phyloP scores from a whole-genome alignment of 2,888 invertebrate genomes.

The Arrhopalites spinosus region DNA sequence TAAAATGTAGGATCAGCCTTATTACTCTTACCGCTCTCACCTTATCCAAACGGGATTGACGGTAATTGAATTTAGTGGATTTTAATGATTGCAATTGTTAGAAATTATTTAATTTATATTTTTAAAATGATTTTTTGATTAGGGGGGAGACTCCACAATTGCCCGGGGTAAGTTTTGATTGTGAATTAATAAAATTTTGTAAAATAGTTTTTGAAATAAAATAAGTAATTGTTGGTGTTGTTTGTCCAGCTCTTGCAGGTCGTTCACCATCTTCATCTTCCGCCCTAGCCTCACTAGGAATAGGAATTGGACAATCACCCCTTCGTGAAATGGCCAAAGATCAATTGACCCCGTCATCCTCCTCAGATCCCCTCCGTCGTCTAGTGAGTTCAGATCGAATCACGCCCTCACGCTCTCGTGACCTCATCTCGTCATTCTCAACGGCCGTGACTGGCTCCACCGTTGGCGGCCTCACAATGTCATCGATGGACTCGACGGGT shows the following conservation, averaged over 20 bases:
- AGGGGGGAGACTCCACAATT: constrained; percentile 66
- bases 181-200: too few relatives aligned
- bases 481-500: constrained; percentile 18
- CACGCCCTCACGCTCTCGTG: constrained; percentile 54
- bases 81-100: too few relatives aligned
- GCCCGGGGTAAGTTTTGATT: too few relatives aligned
- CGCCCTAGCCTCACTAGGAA: constrained; percentile 54
- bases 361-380: constrained; percentile 48
- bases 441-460: constrained; percentile 26
- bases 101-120: too few relatives aligned
- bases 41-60: constrained; percentile 58
- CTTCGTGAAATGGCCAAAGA: constrained; percentile 8
- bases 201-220: too few relatives aligned
- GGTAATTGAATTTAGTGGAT: too few relatives aligned
- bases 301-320: constrained; percentile 41
- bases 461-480: constrained; percentile 21
- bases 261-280: constrained; percentile 53
- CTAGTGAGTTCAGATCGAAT: constrained; percentile 36
- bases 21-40: constrained; percentile 67
- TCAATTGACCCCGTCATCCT: constrained; percentile 4
- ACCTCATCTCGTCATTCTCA: constrained; percentile 49
- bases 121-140: too few relatives aligned
- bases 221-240: too few relatives aligned
- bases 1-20: constrained; percentile 58
- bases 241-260: constrained; percentile 54